Percentiles rank a stretch among this genome's conserved stretches.
Conservation (phyloP, 2,888 invertebrate species). For the Drosophila fungiperda region DNA sequence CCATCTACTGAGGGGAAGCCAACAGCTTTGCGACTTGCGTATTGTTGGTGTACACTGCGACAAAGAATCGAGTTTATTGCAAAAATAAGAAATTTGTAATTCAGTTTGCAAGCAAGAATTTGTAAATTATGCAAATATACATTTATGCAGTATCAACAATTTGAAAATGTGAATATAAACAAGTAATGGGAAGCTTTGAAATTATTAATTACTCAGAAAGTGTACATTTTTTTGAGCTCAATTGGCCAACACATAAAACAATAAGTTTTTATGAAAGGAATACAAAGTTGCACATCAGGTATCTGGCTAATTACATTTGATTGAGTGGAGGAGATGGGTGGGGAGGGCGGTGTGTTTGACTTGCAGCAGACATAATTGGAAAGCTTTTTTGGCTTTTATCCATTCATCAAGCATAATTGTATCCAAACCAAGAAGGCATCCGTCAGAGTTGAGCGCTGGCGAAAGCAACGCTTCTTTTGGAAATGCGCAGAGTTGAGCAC, state of each 20-base stretch:
- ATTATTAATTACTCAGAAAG: not conserved
- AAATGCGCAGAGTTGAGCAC: slow-evolving; percentile 28
- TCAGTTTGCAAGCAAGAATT: not conserved
- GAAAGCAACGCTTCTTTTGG: slow-evolving; percentile 10
- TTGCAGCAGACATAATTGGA: not conserved
- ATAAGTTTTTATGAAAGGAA: not conserved
- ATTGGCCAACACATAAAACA: not conserved
- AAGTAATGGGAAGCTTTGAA: no score
- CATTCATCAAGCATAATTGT: slow-evolving; percentile 25
- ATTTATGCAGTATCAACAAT: no score
- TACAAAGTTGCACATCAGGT: no score
- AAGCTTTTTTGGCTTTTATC: slow-evolving; percentile 13
- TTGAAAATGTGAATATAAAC: no score
- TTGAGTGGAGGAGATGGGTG: not conserved
- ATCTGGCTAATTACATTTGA: not conserved
- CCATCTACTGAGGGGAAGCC: not conserved
- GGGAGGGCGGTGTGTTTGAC: not conserved
- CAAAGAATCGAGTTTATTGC: not conserved
- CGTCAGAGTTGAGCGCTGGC: slow-evolving; percentile 24
- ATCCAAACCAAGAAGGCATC: slow-evolving; percentile 7
- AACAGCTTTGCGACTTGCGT: not conserved
- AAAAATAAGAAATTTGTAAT: not conserved
- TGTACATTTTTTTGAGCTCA: not conserved
- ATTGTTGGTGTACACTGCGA: not conserved
- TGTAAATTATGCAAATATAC: not conserved